Percentiles rank a stretch among this genome's conserved stretches.
Conservation (phyloP, 2,888 invertebrate genomes). For the Byasa hedistus region DNA sequence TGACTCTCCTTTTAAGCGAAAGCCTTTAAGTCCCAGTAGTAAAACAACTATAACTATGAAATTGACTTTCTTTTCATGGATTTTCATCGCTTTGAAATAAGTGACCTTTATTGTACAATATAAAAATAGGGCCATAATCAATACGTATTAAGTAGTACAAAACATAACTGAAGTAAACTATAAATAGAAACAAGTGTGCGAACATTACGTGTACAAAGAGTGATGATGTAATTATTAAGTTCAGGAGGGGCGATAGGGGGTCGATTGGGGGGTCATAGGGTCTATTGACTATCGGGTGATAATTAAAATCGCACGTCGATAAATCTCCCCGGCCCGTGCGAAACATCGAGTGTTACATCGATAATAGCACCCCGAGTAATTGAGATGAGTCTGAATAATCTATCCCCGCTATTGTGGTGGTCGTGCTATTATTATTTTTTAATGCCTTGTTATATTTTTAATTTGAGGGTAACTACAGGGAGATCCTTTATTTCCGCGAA, state of each 20-base stretch:
- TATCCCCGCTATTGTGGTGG: constrained; percentile 40
- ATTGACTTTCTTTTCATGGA: too few relatives aligned
- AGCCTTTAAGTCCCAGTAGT: too few relatives aligned
- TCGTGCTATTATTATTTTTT: constrained; percentile 25
- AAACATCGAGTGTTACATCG: constrained; percentile 54
- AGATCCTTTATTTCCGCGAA: too few relatives aligned
- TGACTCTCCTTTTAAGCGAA: too few relatives aligned
- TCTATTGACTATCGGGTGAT: constrained; percentile 59
- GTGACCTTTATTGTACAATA: too few relatives aligned
- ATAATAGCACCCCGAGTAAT: constrained; percentile 46
- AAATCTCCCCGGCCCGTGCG: constrained; percentile 68
- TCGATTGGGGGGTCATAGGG: constrained; percentile 24
- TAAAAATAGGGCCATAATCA: too few relatives aligned
- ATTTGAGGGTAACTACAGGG: not conserved
- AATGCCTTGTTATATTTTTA: not conserved
- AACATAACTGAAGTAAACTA: not conserved
- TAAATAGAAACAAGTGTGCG: not conserved
- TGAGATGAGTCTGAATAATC: constrained; percentile 47
- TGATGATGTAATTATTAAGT: constrained; percentile 36
- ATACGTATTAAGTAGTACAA: too few relatives aligned
- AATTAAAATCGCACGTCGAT: constrained; percentile 66
- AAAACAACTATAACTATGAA: too few relatives aligned
- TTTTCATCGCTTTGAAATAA: too few relatives aligned
- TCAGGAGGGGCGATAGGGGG: constrained; percentile 26
- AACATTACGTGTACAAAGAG: constrained; percentile 18